phyloP scores from a whole-genome alignment of 2,888 invertebrate genomes.

The Protophormia terraenovae region DNA sequence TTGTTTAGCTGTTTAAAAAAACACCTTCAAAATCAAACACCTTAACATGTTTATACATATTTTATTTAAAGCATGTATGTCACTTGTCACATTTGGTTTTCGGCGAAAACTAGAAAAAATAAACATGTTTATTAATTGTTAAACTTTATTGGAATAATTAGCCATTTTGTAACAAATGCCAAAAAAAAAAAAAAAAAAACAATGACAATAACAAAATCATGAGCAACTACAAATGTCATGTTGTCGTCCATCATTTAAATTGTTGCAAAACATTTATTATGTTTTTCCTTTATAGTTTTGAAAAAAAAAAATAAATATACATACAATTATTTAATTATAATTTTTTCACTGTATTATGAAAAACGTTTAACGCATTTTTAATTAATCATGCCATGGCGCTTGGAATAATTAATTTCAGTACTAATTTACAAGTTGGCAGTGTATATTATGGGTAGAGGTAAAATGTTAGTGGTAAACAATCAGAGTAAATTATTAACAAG shows the following conservation, averaged over 20 bases:
- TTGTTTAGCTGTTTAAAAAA: no score
- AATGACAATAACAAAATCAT: slow-evolving; percentile 12
- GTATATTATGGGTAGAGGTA: background rate
- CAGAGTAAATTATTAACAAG: slow-evolving; percentile 26
- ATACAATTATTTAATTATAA: background rate
- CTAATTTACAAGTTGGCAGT: slow-evolving; percentile 6
- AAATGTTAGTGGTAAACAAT: slow-evolving; percentile 8
- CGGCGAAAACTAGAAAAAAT: background rate
- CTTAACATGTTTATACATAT: slow-evolving; percentile 26
- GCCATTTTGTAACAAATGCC: slow-evolving; percentile 49
- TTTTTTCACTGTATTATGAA: slow-evolving; percentile 8
- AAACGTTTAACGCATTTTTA: slow-evolving; percentile 64
- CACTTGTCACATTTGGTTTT: slow-evolving; percentile 15
- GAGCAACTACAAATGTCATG: slow-evolving; percentile 45
- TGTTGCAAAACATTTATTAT: slow-evolving; percentile 60
- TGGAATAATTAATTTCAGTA: slow-evolving; percentile 53
- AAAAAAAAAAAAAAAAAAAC: slow-evolving; percentile 31
- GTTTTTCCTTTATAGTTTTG: slow-evolving; percentile 23
- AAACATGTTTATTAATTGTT: slow-evolving; percentile 57
- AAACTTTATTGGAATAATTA: slow-evolving; percentile 30
- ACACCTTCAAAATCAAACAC: background rate
- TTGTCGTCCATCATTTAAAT: slow-evolving; percentile 61
- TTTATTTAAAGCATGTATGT: slow-evolving; percentile 15
- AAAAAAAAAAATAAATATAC: slow-evolving; percentile 3
- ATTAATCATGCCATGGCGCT: slow-evolving; percentile 66